phyloP scores from a whole-genome alignment of 37 sponge, comb jelly and placozoan species.

The Amphimedon queenslandica region DNA sequence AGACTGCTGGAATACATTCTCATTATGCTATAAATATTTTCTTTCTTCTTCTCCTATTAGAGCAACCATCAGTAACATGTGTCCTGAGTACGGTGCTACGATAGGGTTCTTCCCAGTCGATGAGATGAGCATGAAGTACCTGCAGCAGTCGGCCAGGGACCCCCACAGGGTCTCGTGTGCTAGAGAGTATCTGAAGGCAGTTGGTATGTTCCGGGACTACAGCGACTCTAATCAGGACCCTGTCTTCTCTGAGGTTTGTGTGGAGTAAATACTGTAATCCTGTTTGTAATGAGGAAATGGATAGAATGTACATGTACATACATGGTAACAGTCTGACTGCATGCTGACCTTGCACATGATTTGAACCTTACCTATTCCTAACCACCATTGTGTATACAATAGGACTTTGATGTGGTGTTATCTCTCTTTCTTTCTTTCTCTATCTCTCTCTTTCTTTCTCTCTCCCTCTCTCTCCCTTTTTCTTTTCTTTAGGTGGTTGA shows the following conservation, averaged over 20 bases:
- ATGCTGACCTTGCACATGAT: too few relatives aligned
- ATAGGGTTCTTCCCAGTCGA: constrained; percentile 91
- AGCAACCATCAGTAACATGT: constrained; percentile 93
- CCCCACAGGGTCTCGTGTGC: not conserved
- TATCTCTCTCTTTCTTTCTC: too few relatives aligned
- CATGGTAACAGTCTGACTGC: too few relatives aligned
- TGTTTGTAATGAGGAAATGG: too few relatives aligned
- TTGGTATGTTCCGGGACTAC: constrained; percentile 70
- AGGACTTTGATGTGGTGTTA: too few relatives aligned
- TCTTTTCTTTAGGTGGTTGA: constrained; percentile 33
- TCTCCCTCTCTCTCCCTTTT: not conserved
- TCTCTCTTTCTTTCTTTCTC: too few relatives aligned
- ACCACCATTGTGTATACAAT: too few relatives aligned
- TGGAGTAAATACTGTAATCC: too few relatives aligned
- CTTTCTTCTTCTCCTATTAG: not conserved
- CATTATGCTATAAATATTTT: too few relatives aligned
- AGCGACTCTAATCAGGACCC: constrained; percentile 53
- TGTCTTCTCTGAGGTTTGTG: constrained; percentile 51
- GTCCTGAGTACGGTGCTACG: constrained; percentile 93
- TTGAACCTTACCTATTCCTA: too few relatives aligned
- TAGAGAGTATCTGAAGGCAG: constrained; percentile 64
- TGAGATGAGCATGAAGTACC: constrained; percentile 74
- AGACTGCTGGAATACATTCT: too few relatives aligned
- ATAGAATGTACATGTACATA: too few relatives aligned
- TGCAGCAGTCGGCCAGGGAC: constrained; percentile 66